These are phyloP conservation scores for Siderastrea radians DNA, from an alignment of 92 coral and sea anemone species.

Conservation along the genomic window DNA sequence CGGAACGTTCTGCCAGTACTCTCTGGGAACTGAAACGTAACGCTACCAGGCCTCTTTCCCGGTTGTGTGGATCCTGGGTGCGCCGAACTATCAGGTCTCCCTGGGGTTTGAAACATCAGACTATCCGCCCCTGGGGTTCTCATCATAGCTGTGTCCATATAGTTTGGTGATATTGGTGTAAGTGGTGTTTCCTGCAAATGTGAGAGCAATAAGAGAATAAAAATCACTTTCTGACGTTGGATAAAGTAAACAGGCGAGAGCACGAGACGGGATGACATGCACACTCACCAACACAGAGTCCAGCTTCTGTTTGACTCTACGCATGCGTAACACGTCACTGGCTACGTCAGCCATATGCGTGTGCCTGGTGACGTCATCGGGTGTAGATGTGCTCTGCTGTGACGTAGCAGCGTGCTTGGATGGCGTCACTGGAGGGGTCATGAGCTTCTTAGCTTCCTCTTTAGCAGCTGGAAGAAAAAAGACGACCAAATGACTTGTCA, in stretches of 20 bases:
- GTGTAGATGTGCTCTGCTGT: slow-evolving; percentile 58
- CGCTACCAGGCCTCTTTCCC: slow-evolving; percentile 44
- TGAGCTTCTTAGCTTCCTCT: slow-evolving; percentile 79
- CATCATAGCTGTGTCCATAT: slow-evolving; percentile 76
- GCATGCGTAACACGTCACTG: slow-evolving; percentile 86
- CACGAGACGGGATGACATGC: background rate
- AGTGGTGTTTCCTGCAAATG: slow-evolving; percentile 76
- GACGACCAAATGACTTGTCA: too few relatives aligned
- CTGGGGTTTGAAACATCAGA: slow-evolving; percentile 74
- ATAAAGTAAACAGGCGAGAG: background rate
- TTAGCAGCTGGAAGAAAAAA: slow-evolving; percentile 71
- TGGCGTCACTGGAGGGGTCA: slow-evolving; percentile 79
- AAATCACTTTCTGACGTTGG: background rate
- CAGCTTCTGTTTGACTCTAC: slow-evolving; percentile 88
- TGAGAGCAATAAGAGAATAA: too few relatives aligned
- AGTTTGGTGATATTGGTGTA: slow-evolving; percentile 62
- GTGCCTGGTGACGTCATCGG: slow-evolving; percentile 52
- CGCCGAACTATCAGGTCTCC: slow-evolving; percentile 50
- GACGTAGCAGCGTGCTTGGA: slow-evolving; percentile 63
- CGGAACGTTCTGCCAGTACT: slow-evolving; percentile 77
- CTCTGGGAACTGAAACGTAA: slow-evolving; percentile 66
- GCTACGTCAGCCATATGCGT: slow-evolving; percentile 81
- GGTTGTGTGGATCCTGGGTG: slow-evolving; percentile 12
- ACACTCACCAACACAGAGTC: slow-evolving; percentile 96
- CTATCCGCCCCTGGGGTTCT: slow-evolving; percentile 80